phyloP scores from a whole-genome alignment of 2,113 vertebrate genomes.

The Hydropotes inermis region DNA sequence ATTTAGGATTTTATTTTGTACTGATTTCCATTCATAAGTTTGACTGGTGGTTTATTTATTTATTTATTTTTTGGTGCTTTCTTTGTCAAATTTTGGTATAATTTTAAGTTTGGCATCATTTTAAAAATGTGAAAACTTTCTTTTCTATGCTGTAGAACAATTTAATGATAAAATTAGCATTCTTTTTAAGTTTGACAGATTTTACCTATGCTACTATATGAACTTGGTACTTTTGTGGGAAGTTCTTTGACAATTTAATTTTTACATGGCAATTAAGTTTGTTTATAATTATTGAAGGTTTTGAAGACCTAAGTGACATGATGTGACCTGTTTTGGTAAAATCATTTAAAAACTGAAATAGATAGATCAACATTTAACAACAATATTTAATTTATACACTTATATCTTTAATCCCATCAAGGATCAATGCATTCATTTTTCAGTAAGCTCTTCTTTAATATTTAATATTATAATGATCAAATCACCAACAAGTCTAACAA shows the following conservation, averaged over 20 bases:
- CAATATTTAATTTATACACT: background rate
- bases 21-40: background rate
- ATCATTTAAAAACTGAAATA: constrained; percentile 3
- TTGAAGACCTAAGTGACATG: background rate
- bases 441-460: background rate
- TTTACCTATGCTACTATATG: background rate
- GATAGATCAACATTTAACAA: background rate
- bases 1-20: background rate
- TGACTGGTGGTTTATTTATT: background rate
- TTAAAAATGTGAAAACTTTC: background rate
- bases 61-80: background rate
- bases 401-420: background rate
- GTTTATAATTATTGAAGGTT: background rate
- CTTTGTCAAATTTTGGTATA: constrained; percentile 1
- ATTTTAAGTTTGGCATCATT: background rate
- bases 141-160: background rate
- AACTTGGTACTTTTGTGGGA: background rate
- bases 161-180: background rate
- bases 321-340: background rate
- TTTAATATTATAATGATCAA: background rate
- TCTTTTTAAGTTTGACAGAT: background rate
- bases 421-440: background rate
- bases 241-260: background rate
- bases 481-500: background rate
- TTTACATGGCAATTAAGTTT: background rate